Evolutionary conservation across 2,797 vertebrate species (phyloP).

Genomic region (Catostomus latipinnis): DNA sequence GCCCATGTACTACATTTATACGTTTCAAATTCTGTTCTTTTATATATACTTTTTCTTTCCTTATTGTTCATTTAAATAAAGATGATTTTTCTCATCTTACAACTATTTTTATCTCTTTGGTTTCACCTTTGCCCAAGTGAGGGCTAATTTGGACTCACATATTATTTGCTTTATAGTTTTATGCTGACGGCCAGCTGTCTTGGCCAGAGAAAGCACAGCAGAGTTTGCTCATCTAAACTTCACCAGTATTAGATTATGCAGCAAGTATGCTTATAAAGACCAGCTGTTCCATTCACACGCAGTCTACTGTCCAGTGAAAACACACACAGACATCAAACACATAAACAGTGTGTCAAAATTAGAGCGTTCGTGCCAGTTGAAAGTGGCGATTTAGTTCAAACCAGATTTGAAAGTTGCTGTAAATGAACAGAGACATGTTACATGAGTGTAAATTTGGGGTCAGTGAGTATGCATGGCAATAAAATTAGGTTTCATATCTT

Average conservation of each 20-base stretch:
- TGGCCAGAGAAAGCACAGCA: background rate
- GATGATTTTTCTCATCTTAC: background rate
- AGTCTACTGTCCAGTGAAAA: background rate
- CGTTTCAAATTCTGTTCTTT: background rate
- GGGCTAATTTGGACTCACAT: background rate
- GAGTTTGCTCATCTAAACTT: background rate
- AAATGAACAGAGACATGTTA: background rate
- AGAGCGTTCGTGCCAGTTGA: background rate
- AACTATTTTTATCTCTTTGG: background rate
- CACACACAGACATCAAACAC: background rate
- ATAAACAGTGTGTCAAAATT: background rate
- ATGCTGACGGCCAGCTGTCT: background rate
- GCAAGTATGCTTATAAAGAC: slow-evolving; percentile 8
- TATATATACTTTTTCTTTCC: no score
- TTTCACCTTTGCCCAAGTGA: background rate
- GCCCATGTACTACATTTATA: background rate
- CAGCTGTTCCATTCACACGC: background rate
- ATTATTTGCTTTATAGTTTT: slow-evolving; percentile 14
- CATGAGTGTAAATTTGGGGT: background rate
- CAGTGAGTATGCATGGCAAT: background rate
- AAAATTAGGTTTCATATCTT: no score
- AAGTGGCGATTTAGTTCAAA: background rate
- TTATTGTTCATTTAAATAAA: no score
- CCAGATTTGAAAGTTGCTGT: background rate
- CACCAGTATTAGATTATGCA: slow-evolving; percentile 9